phyloP scores from a whole-genome alignment of 2,888 invertebrate species.

The Girardia tigrina region DNA sequence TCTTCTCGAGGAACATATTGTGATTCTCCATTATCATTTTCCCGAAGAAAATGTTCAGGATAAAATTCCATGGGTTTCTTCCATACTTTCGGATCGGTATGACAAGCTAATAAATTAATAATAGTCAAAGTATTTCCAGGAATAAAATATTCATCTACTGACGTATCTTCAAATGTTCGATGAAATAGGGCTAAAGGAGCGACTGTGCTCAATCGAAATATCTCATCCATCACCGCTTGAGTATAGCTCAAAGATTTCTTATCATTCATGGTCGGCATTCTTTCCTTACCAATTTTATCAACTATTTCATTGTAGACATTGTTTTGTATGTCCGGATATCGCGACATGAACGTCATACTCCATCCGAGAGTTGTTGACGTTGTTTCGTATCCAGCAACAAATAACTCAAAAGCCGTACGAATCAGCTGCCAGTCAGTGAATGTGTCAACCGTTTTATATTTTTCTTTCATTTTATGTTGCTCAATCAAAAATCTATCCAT shows the following conservation, averaged over 20 bases:
- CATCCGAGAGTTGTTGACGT: slow-evolving; percentile 38
- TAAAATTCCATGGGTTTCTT: slow-evolving; percentile 41
- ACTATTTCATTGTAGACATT: slow-evolving; percentile 36
- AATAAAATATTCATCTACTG: not conserved
- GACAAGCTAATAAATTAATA: slow-evolving; percentile 36
- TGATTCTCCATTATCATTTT: slow-evolving; percentile 37
- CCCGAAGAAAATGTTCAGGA: slow-evolving; percentile 43
- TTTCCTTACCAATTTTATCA: slow-evolving; percentile 31
- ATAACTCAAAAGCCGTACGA: slow-evolving; percentile 37
- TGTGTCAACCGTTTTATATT: not conserved
- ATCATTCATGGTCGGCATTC: slow-evolving; percentile 35
- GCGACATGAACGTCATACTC: slow-evolving; percentile 36
- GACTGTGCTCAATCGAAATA: slow-evolving; percentile 45
- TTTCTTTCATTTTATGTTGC: slow-evolving; percentile 13
- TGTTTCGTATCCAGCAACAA: slow-evolving; percentile 38
- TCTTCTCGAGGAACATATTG: slow-evolving; percentile 35
- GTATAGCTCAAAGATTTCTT: slow-evolving; percentile 36
- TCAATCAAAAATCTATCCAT: slow-evolving; percentile 38
- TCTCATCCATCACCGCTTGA: slow-evolving; percentile 40
- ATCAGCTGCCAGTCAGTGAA: slow-evolving; percentile 37
- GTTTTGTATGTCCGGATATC: slow-evolving; percentile 35
- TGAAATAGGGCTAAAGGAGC: slow-evolving; percentile 42
- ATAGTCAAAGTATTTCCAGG: slow-evolving; percentile 15
- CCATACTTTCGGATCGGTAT: slow-evolving; percentile 39
- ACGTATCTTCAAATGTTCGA: slow-evolving; percentile 35